These are phyloP conservation scores for Anaspis maculata DNA, from an alignment of 2,888 invertebrate species.

Conservation along the genomic window DNA sequence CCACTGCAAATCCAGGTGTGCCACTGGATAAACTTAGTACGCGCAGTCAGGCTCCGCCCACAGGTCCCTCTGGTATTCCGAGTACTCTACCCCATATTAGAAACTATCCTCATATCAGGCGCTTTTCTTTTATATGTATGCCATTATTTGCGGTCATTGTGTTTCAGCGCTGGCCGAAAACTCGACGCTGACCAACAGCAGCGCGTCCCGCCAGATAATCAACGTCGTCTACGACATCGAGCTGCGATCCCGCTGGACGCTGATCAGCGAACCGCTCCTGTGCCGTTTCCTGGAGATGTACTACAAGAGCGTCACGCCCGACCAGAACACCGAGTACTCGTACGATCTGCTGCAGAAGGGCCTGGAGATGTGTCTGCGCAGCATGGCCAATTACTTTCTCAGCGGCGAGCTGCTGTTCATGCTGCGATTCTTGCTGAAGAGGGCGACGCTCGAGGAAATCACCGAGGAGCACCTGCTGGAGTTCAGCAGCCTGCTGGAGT, in stretches of 20 bases:
- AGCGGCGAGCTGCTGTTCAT: conserved; percentile 42
- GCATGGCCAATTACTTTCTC: conserved; percentile 45
- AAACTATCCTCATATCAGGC: too few relatives aligned
- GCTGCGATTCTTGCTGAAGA: conserved; percentile 46
- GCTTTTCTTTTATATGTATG: too few relatives aligned
- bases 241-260: conserved; percentile 3
- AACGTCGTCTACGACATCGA: conserved; percentile 9
- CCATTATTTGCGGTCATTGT: too few relatives aligned
- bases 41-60: too few relatives aligned
- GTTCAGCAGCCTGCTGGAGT: conserved; percentile 48
- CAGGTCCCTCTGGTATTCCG: too few relatives aligned
- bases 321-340: conserved; percentile 10
- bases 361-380: conserved; percentile 48
- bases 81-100: too few relatives aligned
- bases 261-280: conserved; percentile 3
- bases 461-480: conserved; percentile 43
- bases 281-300: conserved; percentile 10
- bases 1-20: too few relatives aligned
- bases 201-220: conserved; percentile 9
- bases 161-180: conserved; percentile 7
- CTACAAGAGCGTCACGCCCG: conserved; percentile 7
- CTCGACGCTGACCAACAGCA: conserved; percentile 6
- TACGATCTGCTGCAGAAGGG: conserved; percentile 44
- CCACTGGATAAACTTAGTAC: too few relatives aligned
- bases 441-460: conserved; percentile 42